phyloP scores from a whole-genome alignment of 2,888 invertebrate species.

The Mactromeris polynyma region DNA sequence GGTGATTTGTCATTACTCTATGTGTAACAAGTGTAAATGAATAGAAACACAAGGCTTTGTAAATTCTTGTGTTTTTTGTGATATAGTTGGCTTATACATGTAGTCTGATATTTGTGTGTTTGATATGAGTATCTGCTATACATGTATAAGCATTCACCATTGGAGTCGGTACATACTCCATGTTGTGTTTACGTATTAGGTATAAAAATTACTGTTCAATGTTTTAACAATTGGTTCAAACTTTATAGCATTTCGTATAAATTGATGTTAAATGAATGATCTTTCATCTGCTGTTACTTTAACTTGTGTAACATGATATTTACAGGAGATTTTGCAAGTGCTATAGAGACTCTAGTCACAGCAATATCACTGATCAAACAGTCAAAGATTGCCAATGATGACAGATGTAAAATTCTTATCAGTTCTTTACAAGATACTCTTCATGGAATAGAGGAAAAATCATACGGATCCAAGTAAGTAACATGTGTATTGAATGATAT shows the following conservation, averaged over 20 bases:
- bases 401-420: constrained; percentile 98
- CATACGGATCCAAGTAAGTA: constrained; percentile 91
- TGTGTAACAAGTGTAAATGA: no score
- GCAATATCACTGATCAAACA: constrained; percentile 99
- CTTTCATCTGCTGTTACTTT: background rate
- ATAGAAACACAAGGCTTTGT: no score
- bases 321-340: constrained; percentile 97
- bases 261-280: background rate
- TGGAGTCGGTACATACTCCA: no score
- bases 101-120: no score
- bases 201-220: no score
- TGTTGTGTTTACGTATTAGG: no score
- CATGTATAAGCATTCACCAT: no score
- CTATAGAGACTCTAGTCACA: constrained; percentile 99
- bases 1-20: background rate
- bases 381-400: constrained; percentile 98
- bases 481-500: background rate
- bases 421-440: constrained; percentile 98
- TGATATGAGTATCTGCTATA: no score
- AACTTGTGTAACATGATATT: constrained; percentile 24
- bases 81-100: no score
- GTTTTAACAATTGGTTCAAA: no score
- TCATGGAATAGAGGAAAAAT: constrained; percentile 98
- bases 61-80: no score
- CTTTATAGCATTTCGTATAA: no score